phyloP scores from a whole-genome alignment of 2,113 vertebrate genomes.

The Formicarius rufipectus region DNA sequence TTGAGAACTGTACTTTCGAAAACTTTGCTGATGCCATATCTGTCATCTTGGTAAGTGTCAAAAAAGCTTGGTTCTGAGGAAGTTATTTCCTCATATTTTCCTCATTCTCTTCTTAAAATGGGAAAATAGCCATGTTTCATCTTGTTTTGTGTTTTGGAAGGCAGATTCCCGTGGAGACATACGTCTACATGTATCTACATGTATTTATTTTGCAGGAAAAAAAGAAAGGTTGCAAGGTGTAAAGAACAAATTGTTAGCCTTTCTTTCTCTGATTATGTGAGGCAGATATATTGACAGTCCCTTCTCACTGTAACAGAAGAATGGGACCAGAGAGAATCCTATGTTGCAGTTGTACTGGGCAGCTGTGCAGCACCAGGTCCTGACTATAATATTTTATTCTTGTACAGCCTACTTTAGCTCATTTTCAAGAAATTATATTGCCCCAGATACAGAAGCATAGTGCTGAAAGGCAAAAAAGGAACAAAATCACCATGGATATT shows the following conservation, averaged over 20 bases:
- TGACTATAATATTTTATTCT: background rate
- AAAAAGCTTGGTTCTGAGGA: rapidly evolving
- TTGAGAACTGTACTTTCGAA: background rate
- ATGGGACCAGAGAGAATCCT: background rate
- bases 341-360: background rate
- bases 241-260: background rate
- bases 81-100: background rate
- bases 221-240: background rate
- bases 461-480: background rate
- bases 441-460: background rate
- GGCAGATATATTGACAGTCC: background rate
- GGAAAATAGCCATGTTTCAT: background rate
- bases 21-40: background rate
- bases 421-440: background rate
- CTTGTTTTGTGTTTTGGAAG: background rate
- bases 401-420: background rate
- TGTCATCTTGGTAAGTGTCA: background rate
- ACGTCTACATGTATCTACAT: rapidly evolving
- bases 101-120: background rate
- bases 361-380: background rate
- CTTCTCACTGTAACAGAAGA: background rate
- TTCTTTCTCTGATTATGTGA: background rate
- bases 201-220: background rate
- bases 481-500: background rate
- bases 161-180: background rate